Percentiles rank a stretch among this genome's conserved stretches.
These are phyloP conservation scores for Plagiodera versicolora DNA, from an alignment of 2,888 invertebrate species.

Conservation along the genomic window DNA sequence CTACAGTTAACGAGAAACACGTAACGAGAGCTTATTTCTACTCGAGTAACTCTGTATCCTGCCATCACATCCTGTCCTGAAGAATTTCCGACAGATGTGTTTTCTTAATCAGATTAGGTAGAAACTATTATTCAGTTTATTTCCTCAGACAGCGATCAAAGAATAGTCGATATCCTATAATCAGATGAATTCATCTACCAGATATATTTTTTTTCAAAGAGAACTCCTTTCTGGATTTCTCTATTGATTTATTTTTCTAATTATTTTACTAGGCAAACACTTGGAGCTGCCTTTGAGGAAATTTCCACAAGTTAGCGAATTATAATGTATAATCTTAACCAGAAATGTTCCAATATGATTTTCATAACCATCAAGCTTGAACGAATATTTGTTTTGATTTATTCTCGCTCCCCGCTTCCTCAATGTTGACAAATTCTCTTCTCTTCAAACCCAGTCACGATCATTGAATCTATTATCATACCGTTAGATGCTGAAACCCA, in stretches of 20 bases:
- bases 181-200: no score
- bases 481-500: constrained; percentile 14
- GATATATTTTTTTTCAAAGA: no score
- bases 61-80: no score
- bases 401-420: not conserved
- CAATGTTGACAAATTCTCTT: constrained; percentile 12
- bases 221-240: no score
- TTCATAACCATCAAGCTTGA: not conserved
- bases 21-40: not conserved
- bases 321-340: not conserved
- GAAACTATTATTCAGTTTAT: no score
- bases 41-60: not conserved
- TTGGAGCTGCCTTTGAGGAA: not conserved
- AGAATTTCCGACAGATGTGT: no score
- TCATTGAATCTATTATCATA: constrained; percentile 13
- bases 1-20: not conserved
- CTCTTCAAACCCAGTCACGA: constrained; percentile 1
- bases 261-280: no score
- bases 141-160: no score
- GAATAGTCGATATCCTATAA: no score
- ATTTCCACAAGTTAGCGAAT: not conserved
- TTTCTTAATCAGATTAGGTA: no score
- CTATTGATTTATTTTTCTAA: no score
- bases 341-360: not conserved
- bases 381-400: not conserved